Conservation (phyloP, 1,140 invertebrate genomes). For the Brachionus calyciflorus region DNA sequence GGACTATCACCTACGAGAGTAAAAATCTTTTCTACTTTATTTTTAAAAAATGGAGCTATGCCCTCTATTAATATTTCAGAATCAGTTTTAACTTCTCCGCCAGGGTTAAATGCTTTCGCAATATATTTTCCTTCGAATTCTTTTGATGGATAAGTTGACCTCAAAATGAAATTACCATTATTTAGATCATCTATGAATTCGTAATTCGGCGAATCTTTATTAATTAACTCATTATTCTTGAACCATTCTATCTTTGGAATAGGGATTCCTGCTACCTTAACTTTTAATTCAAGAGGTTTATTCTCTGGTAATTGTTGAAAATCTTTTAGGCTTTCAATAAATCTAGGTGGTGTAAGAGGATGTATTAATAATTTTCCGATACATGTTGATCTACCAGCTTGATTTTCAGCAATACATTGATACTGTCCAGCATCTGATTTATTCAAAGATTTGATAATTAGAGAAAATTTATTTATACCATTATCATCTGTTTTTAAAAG, state of each 20-base stretch:
- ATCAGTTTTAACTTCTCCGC: slow-evolving; percentile 48
- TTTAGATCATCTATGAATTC: not conserved
- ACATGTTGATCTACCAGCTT: slow-evolving; percentile 78
- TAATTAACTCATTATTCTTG: not conserved
- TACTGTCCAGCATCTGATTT: slow-evolving; percentile 80
- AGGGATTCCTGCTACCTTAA: not conserved
- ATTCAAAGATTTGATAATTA: slow-evolving; percentile 75
- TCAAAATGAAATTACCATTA: not conserved
- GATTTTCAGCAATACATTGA: slow-evolving; percentile 79
- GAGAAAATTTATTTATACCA: not conserved
- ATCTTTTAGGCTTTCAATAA: not conserved
- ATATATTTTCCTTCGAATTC: slow-evolving; percentile 39
- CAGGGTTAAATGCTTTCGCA: slow-evolving; percentile 43
- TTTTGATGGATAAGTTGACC: not conserved
- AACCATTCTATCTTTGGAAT: not conserved
- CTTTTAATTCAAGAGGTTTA: not conserved
- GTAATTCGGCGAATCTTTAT: slow-evolving; percentile 43
- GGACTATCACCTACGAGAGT: not conserved
- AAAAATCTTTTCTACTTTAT: not conserved
- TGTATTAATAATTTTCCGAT: slow-evolving; percentile 55
- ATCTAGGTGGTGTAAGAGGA: not conserved
- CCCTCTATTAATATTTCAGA: slow-evolving; percentile 4
- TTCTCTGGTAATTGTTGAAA: not conserved
- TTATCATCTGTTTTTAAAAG: not conserved
- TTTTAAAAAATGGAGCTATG: not conserved